These are phyloP conservation scores for Clarias platycephalus DNA, from an alignment of 2,797 vertebrate species.

Conservation along the genomic window DNA sequence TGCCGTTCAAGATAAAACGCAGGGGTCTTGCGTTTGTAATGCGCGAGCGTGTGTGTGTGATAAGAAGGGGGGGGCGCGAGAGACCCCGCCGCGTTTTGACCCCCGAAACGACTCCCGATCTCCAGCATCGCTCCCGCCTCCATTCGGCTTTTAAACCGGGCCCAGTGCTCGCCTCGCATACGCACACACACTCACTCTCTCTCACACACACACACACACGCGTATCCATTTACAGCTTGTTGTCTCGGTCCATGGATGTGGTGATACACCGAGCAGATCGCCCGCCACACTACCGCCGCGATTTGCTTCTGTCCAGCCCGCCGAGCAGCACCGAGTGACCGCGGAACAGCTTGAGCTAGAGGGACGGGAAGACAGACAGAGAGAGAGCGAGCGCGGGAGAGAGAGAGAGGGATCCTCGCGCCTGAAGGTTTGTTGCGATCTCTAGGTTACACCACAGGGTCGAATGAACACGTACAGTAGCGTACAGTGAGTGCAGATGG, in stretches of 20 bases:
- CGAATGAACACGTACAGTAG: conserved; percentile 48
- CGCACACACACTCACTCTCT: conserved; percentile 66
- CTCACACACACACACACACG: conserved; percentile 57
- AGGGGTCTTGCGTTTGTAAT: conserved; percentile 64
- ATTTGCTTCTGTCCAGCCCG: conserved; percentile 44
- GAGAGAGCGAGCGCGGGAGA: neutral
- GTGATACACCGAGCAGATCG: conserved; percentile 65
- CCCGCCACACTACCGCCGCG: conserved; percentile 46
- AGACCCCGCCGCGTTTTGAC: conserved; percentile 81
- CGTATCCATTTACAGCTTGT: conserved; percentile 59
- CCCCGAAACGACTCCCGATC: conserved; percentile 74
- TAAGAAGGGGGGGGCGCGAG: conserved; percentile 55
- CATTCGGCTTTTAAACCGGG: conserved; percentile 63
- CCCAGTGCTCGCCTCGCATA: conserved; percentile 69
- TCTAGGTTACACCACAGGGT: conserved; percentile 13
- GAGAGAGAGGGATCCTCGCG: neutral
- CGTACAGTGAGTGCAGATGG: conserved; percentile 16
- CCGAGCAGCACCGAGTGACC: conserved; percentile 64
- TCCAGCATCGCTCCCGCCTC: conserved; percentile 58
- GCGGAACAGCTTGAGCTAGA: conserved; percentile 58
- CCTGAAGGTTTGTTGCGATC: conserved; percentile 23
- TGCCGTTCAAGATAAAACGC: conserved; percentile 59
- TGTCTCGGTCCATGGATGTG: conserved; percentile 75
- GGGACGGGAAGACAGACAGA: neutral
- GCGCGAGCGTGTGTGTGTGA: conserved; percentile 47